Percentiles rank a stretch among this genome's conserved stretches.
These are phyloP conservation scores for Melopsittacus undulatus DNA, from an alignment of 2,797 vertebrate species.

Conservation along the genomic window DNA sequence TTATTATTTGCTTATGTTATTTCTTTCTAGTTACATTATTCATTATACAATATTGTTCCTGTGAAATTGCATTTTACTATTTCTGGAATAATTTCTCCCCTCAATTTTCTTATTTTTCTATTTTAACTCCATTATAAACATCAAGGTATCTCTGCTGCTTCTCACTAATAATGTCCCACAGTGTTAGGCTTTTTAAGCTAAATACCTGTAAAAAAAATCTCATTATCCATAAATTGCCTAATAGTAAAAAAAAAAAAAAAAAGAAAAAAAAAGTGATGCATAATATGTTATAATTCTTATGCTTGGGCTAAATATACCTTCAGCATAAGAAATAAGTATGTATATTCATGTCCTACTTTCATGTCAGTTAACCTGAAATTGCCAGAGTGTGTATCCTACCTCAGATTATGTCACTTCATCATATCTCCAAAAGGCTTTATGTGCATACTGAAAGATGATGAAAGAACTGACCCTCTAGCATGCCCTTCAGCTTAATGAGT, in stretches of 20 bases:
- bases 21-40: background rate
- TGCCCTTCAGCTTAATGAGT: conserved; percentile 29
- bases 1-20: background rate
- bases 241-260: background rate
- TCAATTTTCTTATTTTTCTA: background rate
- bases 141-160: background rate
- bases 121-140: background rate
- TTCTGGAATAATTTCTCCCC: background rate
- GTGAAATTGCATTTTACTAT: background rate
- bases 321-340: background rate
- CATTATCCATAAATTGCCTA: background rate
- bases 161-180: background rate
- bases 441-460: conserved; percentile 10
- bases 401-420: conserved; percentile 28
- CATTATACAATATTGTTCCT: background rate
- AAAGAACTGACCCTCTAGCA: conserved; percentile 1
- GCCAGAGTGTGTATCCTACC: background rate
- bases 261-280: background rate
- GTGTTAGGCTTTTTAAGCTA: background rate
- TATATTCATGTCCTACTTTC: background rate
- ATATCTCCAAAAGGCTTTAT: background rate
- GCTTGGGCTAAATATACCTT: background rate
- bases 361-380: background rate
- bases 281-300: background rate
- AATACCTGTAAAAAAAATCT: background rate